These are phyloP conservation scores for Zeuzera pyrina DNA, from an alignment of 2,888 invertebrate species.

Conservation along the genomic window DNA sequence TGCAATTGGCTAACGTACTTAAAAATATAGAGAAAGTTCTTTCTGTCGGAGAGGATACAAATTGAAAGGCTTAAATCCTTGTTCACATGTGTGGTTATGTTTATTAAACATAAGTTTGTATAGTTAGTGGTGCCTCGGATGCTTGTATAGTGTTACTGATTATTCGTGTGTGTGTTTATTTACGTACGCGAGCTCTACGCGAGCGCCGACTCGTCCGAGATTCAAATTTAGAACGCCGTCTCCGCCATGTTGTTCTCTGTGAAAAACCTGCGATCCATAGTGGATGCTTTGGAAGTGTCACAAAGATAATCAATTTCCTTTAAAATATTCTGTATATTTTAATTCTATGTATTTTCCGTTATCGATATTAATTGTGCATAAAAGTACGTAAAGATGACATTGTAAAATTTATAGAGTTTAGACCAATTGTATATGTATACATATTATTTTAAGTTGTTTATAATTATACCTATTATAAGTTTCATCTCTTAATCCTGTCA, in stretches of 20 bases:
- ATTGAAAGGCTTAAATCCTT: too few relatives aligned
- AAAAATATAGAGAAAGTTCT: too few relatives aligned
- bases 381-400: neutral
- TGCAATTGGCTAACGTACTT: too few relatives aligned
- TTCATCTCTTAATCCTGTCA: too few relatives aligned
- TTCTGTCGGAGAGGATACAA: too few relatives aligned
- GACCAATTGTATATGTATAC: conserved; percentile 4
- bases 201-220: conserved; percentile 73
- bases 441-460: too few relatives aligned
- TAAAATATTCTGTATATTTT: neutral
- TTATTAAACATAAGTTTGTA: too few relatives aligned
- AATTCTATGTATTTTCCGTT: neutral
- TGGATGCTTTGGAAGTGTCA: conserved; percentile 47
- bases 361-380: neutral
- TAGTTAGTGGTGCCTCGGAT: conserved; percentile 42
- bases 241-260: conserved; percentile 71
- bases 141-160: conserved; percentile 68
- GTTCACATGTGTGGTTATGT: too few relatives aligned
- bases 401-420: neutral
- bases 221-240: conserved; percentile 71
- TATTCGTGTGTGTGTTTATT: conserved; percentile 72
- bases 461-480: too few relatives aligned
- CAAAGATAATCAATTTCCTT: conserved; percentile 21
- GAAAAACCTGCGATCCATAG: conserved; percentile 66
- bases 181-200: conserved; percentile 73